Conservation (phyloP, 2,888 invertebrate genomes). For the Tigriopus californicus region DNA sequence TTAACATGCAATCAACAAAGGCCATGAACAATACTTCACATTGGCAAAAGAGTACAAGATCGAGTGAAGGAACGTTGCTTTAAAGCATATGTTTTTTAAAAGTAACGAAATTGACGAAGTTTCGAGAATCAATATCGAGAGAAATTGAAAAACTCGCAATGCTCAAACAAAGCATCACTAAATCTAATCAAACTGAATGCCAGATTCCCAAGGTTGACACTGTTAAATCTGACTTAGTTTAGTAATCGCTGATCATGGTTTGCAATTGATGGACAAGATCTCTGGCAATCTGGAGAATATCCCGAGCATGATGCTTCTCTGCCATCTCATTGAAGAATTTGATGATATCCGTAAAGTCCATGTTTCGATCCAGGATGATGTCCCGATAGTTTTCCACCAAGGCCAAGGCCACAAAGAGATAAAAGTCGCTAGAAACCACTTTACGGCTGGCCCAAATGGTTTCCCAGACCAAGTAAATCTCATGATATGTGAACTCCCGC, state of each 20-base stretch:
- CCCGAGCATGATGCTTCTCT: conserved; percentile 69
- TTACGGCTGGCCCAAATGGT: conserved; percentile 83
- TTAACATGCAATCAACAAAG: too few species aligned
- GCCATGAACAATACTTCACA: too few species aligned
- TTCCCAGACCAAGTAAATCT: conserved; percentile 86
- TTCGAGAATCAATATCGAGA: too few species aligned
- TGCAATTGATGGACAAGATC: conserved; percentile 74
- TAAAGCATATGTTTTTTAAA: too few species aligned
- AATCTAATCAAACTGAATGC: too few species aligned
- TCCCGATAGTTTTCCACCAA: conserved; percentile 79
- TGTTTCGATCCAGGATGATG: conserved; percentile 79
- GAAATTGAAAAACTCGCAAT: too few species aligned
- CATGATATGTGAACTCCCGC: conserved; percentile 72
- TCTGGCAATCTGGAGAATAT: conserved; percentile 60
- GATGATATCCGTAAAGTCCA: conserved; percentile 96
- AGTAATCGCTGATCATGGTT: conserved; percentile 78
- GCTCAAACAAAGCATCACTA: too few species aligned
- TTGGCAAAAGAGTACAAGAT: too few species aligned
- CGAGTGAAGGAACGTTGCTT: too few species aligned
- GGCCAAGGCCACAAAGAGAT: conserved; percentile 76
- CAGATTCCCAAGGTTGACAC: too few species aligned
- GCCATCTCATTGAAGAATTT: conserved; percentile 99
- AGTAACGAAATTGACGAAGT: too few species aligned
- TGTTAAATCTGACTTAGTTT: too few species aligned
- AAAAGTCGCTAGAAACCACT: conserved; percentile 70